Evolutionary conservation across 2,113 vertebrate genomes (phyloP).

Genomic region (Benitochromis conjunctus): DNA sequence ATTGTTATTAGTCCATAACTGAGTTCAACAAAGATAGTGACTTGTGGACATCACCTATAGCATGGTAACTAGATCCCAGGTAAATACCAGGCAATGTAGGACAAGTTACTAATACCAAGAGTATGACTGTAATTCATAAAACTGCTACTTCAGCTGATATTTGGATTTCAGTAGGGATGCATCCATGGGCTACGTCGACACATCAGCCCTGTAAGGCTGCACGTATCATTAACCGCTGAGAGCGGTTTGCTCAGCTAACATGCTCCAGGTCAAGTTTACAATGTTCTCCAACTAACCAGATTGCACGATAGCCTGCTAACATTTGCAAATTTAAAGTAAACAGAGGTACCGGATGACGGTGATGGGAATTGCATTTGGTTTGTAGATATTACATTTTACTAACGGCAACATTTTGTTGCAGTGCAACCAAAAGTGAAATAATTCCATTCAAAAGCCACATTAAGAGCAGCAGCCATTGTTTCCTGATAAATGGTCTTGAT

Average conservation of each 20-base stretch:
- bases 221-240: neutral
- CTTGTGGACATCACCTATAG: neutral
- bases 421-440: neutral
- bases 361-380: neutral
- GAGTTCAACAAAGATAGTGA: neutral
- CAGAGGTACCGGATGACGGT: neutral
- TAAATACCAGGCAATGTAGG: neutral
- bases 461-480: neutral
- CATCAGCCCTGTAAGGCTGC: fast-evolving
- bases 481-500: neutral
- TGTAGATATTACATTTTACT: neutral
- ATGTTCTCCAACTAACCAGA: neutral
- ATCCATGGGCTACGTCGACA: neutral
- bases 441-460: neutral
- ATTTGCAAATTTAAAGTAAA: neutral
- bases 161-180: neutral
- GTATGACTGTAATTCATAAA: fast-evolving
- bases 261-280: neutral
- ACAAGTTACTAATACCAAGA: neutral
- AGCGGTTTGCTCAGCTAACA: neutral
- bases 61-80: neutral
- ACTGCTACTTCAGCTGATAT: neutral
- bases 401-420: neutral
- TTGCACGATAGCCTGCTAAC: neutral
- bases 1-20: neutral